Percentiles rank a stretch among this genome's conserved stretches.
phyloP scores from a whole-genome alignment of 2,113 vertebrate genomes.

The Micromys minutus region DNA sequence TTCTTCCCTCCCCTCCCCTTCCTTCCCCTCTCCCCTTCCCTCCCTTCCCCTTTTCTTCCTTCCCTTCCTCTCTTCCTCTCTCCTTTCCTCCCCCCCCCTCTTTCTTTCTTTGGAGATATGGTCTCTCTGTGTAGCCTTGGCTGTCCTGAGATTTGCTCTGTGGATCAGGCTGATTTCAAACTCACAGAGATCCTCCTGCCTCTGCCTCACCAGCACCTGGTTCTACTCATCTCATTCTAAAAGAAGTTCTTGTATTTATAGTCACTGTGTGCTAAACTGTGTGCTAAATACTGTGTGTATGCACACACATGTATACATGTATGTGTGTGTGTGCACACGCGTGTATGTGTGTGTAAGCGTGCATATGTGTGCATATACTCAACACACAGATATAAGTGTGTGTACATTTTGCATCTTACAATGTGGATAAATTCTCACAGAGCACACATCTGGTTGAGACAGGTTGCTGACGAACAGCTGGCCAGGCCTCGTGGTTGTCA shows the following conservation, averaged over 20 bases:
- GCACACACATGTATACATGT: no score
- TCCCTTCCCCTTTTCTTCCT: fast-evolving
- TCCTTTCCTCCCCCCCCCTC: no score
- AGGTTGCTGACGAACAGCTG: neutral
- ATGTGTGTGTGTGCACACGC: neutral
- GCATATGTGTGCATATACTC: neutral
- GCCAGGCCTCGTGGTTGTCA: neutral
- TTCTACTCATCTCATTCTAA: neutral
- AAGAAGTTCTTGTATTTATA: neutral
- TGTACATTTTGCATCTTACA: no score
- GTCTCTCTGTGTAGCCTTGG: neutral
- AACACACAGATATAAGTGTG: neutral
- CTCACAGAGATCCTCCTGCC: neutral
- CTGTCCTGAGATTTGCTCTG: neutral
- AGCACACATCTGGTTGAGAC: neutral
- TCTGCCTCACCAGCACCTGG: neutral
- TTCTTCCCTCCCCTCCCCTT: fast-evolving
- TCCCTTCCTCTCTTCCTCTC: fast-evolving
- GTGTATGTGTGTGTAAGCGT: neutral
- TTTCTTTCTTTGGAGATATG: neutral
- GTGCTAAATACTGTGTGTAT: neutral
- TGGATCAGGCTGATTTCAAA: neutral
- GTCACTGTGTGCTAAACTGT: neutral
- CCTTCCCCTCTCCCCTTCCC: fast-evolving
- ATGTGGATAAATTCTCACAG: neutral